These are phyloP conservation scores for Epiblema foenella DNA, from an alignment of 2,888 invertebrate genomes.

Conservation along the genomic window DNA sequence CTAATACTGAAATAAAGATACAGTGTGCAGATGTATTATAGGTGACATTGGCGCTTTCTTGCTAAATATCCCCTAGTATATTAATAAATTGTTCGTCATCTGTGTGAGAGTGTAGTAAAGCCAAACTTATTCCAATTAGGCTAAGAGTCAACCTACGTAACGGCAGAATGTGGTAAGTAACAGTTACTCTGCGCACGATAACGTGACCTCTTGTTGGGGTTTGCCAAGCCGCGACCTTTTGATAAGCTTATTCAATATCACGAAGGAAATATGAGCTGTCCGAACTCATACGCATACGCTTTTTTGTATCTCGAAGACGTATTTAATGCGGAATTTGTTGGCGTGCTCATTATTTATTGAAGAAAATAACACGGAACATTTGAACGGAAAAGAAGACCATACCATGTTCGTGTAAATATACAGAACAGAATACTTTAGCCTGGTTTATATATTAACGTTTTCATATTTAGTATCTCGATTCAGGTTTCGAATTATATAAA, in stretches of 20 bases:
- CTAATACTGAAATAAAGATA: neutral
- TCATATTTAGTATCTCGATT: too few species aligned
- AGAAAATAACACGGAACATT: conserved; percentile 1
- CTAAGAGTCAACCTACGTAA: conserved; percentile 1
- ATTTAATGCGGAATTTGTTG: conserved; percentile 20
- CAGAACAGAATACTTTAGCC: too few species aligned
- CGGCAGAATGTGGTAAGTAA: conserved; percentile 17
- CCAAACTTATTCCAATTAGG: conserved; percentile 4
- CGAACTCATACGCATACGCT: neutral
- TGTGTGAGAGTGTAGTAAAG: neutral
- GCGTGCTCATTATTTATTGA: conserved; percentile 19
- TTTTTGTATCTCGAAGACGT: neutral
- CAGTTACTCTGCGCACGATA: conserved; percentile 21
- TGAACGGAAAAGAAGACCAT: too few species aligned
- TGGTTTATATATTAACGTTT: too few species aligned
- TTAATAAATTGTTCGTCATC: neutral
- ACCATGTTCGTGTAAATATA: too few species aligned
- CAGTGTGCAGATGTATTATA: too few species aligned
- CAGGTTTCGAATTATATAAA: too few species aligned
- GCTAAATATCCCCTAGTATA: neutral
- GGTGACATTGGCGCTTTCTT: neutral
- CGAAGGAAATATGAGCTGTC: neutral
- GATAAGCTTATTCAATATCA: conserved; percentile 16
- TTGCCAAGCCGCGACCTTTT: conserved; percentile 40
- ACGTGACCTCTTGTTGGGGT: conserved; percentile 15